Evolutionary conservation across 1,140 invertebrate species (phyloP), one percentile per base, ranked within the genome.

Genomic region (Cydia amplana): DNA sequence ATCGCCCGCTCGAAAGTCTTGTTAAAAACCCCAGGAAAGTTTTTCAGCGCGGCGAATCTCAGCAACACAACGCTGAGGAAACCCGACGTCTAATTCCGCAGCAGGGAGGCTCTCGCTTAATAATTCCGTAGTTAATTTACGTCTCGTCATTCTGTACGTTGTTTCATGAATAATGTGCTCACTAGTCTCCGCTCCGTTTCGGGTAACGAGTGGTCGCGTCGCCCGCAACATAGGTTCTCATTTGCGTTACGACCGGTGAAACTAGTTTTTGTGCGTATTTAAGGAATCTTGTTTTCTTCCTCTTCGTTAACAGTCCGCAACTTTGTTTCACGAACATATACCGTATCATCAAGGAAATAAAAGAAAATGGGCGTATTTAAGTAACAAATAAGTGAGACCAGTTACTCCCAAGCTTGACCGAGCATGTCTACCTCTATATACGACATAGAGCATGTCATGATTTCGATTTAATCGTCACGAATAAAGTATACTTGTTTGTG

Each of bases 51-150:
- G 32, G 16, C n/a, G n/a, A 70, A 70, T 70, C 65, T 70, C 28
- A 14, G 28, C 43, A 70, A 18, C 32, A 70, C 65, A 70, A 70
- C 65, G 65, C n/a, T 43, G 36, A 70, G 65, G 65, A 70, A 70
- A 70, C 16, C 65, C 65, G 28, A 43, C 65, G 65, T 70, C 65
- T 70, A 70, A 70, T 70, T 18, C 65, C 65, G 32, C 36, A 18
- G n/a, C n/a, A 70, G 65, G 65, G 18, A 70, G 65, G 65, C 65
- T 70, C 65, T 18, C 65, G 65, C 65, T 70, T 70, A 70, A 70
- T 70, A 70, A 70, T 70, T 70, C 65, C 65, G 65, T 70, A 70
- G 65, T 70, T 70, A 70, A 70, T 70, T 70, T 70, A 70, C 65
- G 65, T 70, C 65, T 70, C 65, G 65, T 70, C 65, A 70, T 40